Evolutionary conservation across 2,888 invertebrate genomes (phyloP), one percentile per base, ranked within the genome.

Genomic region (Himalopsyche tibetana): DNA sequence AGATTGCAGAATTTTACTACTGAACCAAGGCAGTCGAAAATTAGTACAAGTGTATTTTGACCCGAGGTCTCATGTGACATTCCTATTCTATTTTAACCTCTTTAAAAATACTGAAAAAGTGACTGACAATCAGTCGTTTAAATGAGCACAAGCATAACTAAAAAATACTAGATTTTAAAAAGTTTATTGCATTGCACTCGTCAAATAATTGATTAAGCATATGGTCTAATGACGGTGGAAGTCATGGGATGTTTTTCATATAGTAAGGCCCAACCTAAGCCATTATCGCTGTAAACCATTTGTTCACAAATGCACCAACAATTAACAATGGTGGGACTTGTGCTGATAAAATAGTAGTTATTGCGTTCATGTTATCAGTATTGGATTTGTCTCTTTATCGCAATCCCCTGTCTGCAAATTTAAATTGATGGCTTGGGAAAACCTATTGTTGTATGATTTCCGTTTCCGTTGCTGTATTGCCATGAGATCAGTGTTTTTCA

Each of bases 351-450:
- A 74, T 36, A 38, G 19, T 12, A 74, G 74, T 74, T 19, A 63
- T 19, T 63, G 38, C 36, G 69, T 12, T 15, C 38, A 36, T 15
- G 38, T 74, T 36, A 15, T 15, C 36, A 36, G 28, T 36, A 36
- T 74, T 36, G 28, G 28, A 74, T 38, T 74, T 74, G 38, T 74
- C 74, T 28, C 74, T 56, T 56, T 63, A 63, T 63, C 19, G 8
- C n/a, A 63, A 28, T 11, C 63, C 8, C 5, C n/a, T 63, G 63
- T 28, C 19, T 63, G 63, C 28, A 28, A 63, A 63, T 19, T 63
- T 19, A 63, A 63, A 63, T 63, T 63, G 19, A 74, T 38, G 74
- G 74, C 74, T 11, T 74, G 74, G 74, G 74, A 74, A 74, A 74
- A 74, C 8, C 74, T 36, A 74, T 74, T 74, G 74, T 74, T 74